Evolutionary conservation across 1,140 invertebrate species (phyloP), one percentile per base, ranked within the genome.

Genomic region (Drosophila tristis): DNA sequence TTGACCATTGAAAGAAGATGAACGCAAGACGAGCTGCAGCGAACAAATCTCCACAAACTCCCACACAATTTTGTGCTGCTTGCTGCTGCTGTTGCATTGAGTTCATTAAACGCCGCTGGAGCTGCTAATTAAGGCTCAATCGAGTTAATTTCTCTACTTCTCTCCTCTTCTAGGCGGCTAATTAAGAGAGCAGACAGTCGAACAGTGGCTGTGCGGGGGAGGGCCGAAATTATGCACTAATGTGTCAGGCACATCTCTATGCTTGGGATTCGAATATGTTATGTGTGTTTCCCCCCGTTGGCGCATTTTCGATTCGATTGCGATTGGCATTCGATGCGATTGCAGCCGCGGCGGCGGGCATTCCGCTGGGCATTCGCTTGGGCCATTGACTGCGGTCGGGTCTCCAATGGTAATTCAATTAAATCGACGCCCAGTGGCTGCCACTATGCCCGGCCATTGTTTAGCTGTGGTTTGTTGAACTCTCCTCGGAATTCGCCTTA

Each of bases 61-160:
- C 54, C 78, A 62, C 78, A 55, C 66, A 73, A 70, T 62, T 44
- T 25, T 53, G 26, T 29, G 45, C 15, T 47, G 31, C 20, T 29
- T 45, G 31, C 16, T 47, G 42, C 45, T 45, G 42, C 20, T 2
- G 50, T 4, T 43, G 60, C 63, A 60, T 42, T 26, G 65, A 87
- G 82, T 87, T 87, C 84, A 87, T 87, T 87, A 89, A 89, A 89
- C 84, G 78, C 62, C 68, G 35, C 11, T 11, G 11, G 60, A 53
- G 72, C 67, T 60, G 68, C 79, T 87, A 87, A 87, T 87, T 87
- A 89, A 84, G 76, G 80, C 73, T 70, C 79, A 84, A 89, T 89
- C 85, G 84, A 89, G 85, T 89, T 89, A 89, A 89, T 89, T 89
- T 84, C 85, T 80, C 49, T 58, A 80, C 84, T 89, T 84, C 85